These are phyloP conservation scores for Peromyscus melanophrys DNA, from an alignment of 2,797 vertebrate genomes.

Conservation along the genomic window DNA sequence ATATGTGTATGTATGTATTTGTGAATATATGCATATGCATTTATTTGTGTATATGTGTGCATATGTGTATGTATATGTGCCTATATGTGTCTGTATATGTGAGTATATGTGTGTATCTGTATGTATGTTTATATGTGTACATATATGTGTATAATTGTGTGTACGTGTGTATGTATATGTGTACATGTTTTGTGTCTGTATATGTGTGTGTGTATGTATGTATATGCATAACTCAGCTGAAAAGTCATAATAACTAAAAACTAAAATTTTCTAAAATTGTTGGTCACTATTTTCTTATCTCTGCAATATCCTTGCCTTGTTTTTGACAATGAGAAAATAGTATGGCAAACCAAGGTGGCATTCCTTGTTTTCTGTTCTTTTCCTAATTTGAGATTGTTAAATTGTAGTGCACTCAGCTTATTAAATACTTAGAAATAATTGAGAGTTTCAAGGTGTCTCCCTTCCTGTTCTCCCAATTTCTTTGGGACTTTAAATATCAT, in stretches of 20 bases:
- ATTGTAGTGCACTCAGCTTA: not conserved
- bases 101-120: not conserved
- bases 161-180: not conserved
- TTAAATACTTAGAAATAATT: slow-evolving; percentile 50
- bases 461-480: not conserved
- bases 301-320: not conserved
- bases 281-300: slow-evolving; percentile 2
- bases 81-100: not conserved
- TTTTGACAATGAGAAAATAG: not conserved
- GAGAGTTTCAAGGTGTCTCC: not conserved
- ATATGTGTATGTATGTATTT: not conserved
- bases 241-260: slow-evolving; percentile 32
- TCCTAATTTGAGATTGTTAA: not conserved
- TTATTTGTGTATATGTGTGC: not conserved
- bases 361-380: slow-evolving; percentile 4
- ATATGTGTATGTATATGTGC: not conserved
- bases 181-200: too few species aligned
- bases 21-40: not conserved
- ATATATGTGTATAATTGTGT: too few species aligned
- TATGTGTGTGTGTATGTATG: not conserved
- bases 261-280: not conserved
- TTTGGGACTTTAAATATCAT: slow-evolving; percentile 8
- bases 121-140: not conserved
- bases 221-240: not conserved
- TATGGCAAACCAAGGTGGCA: not conserved